phyloP scores from a whole-genome alignment of 2,797 vertebrate genomes.

The Hemibagrus guttatus region DNA sequence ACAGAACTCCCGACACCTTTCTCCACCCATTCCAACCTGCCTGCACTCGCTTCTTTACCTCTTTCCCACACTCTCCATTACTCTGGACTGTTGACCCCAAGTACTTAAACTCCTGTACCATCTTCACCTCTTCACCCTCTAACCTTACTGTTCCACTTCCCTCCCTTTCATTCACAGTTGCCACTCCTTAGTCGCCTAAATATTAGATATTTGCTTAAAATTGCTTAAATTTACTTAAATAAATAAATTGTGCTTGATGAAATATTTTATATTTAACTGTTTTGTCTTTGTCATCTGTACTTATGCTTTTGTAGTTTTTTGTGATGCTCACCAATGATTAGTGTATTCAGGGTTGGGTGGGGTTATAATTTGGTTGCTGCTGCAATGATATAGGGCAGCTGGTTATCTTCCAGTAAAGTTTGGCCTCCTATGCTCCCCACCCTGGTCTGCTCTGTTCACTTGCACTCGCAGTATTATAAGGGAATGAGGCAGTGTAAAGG shows the following conservation, averaged over 20 bases:
- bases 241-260: background rate
- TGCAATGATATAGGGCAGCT: background rate
- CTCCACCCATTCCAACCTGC: too few species aligned
- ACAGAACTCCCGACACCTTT: too few species aligned
- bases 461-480: background rate
- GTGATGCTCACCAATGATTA: background rate
- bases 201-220: too few species aligned
- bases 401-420: background rate
- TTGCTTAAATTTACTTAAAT: background rate
- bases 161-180: too few species aligned
- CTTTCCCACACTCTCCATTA: too few species aligned
- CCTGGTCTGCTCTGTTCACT: background rate
- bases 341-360: background rate
- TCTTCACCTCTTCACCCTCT: too few species aligned
- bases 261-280: background rate
- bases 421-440: background rate
- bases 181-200: background rate
- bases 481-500: background rate
- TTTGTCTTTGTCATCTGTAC: background rate
- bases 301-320: background rate
- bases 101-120: too few species aligned
- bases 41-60: too few species aligned
- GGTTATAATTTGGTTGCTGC: background rate
- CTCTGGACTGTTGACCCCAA: too few species aligned
- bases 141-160: too few species aligned